Base-by-base conservation (phyloP, 2,113 vertebrate species). In the Ariopsis seemanni region DNA sequence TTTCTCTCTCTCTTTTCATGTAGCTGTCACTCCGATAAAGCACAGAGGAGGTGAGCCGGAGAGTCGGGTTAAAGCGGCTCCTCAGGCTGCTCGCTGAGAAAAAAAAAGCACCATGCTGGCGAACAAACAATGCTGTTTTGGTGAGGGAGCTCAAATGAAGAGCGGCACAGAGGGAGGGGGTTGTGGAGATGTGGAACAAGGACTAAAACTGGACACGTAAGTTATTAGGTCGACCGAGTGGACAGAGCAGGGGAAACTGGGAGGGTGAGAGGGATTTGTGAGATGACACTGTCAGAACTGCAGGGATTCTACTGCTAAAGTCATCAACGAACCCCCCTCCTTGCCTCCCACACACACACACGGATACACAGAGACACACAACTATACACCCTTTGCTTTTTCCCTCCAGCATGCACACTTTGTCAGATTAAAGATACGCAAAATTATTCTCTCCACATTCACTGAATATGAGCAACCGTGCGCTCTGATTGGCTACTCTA, bases 41-140 rank as follows among this genome's bases (percentile, higher is more conserved):
- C 86, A 88, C 89, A 90, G 91, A 93, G 94, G 90, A 93, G 91
- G 88, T 0, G 55, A 91, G 91, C 91, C 90, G 93, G 92, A 93
- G 90, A 91, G 91, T 85, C 77, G 83, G 81, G 89, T 84, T 90
- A 92, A 88, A 84, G 87, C 83, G 83, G 86, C 89, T 91, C 86
- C 89, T 91, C 87, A 90, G 87, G 89, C 86, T 7, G 90, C 72
- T 67, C 85, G 84, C 91, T 91, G 67, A 48, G 81, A 85, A 83
- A 91, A 92, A 91, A 91, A 90, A 92, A 93, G 92, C 93, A 94
- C 92, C 95, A 95, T 95, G 95, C 94, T 95, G 95, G 88, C 93
- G 52, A 10, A 84, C 87, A 89, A 94, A 96, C 94, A 96, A 96
- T 94, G 93, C 92, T 83, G 92, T 94, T 94, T 92, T 92, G 92